phyloP scores from a whole-genome alignment of 1,140 invertebrate genomes.

The Pinna nobilis region DNA sequence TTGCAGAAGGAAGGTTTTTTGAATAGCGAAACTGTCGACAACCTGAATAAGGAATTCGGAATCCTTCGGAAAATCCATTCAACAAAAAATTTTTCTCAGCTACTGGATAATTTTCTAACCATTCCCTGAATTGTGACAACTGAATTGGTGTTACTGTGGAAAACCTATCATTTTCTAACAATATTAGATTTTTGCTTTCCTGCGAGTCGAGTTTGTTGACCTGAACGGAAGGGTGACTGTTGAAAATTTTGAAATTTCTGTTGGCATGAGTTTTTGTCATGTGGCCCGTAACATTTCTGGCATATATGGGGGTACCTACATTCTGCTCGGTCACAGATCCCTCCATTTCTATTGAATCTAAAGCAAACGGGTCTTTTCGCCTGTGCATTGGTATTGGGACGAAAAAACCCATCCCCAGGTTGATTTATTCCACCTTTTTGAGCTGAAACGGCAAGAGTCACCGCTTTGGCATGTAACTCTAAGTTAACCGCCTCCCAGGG shows the following conservation, averaged over 20 bases:
- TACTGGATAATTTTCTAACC: conserved; percentile 7
- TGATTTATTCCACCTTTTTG: too few species aligned
- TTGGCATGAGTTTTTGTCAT: too few species aligned
- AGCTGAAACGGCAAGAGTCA: not conserved
- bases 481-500: conserved; percentile 20
- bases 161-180: not conserved
- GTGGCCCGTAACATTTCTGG: too few species aligned
- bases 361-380: too few species aligned
- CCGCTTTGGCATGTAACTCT: conserved; percentile 16
- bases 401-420: not conserved
- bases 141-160: conserved; percentile 19
- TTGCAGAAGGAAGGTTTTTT: conserved; percentile 1
- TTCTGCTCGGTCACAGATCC: too few species aligned
- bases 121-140: not conserved
- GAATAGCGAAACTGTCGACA: not conserved
- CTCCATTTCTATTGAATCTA: too few species aligned
- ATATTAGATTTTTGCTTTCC: not conserved
- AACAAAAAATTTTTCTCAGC: conserved; percentile 4
- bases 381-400: not conserved
- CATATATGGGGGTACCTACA: too few species aligned
- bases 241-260: too few species aligned
- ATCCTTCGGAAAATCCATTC: conserved; percentile 10
- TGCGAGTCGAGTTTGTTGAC: not conserved
- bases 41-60: conserved; percentile 13
- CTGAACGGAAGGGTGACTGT: too few species aligned